Evolutionary conservation across 2,797 vertebrate genomes (phyloP), one percentile per base, ranked within the genome.

Genomic region (Catostomus latipinnis): DNA sequence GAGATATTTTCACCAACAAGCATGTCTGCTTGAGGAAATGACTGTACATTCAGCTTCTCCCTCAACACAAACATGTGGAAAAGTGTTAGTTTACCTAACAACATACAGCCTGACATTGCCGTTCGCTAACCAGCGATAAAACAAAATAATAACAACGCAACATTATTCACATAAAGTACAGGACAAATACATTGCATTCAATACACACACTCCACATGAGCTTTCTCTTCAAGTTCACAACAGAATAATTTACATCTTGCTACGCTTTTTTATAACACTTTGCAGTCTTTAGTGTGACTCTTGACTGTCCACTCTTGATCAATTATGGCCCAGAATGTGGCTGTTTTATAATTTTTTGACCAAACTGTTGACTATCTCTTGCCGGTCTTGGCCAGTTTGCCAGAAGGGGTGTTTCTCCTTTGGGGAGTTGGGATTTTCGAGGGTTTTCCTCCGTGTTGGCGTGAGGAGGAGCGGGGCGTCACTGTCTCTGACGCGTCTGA

Each of bases 391-490:
- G 95, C 94, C 84, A 93, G 86, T 95, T 97, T 98, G 92, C 96
- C 96, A 0, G 89, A 89, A 85, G 95, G 94, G 45, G 95, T 94
- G 50, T 92, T 92, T 90, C 94, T 96, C 85, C 94, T 95, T 89
- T 98, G 96, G 4, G 97, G 98, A 0, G 97, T 98, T 76, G 98
- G 98, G 88, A 99, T 99, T 94, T 97, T 99, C 78, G 98, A 97
- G 91, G 96, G 95, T 89, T 96, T 99, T 52, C 93, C 93, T 78
- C 94, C 91, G 8, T 92, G 93, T 13, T 95, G 94, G 79, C 96
- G 96, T 88, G 95, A 93, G 43, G 92, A 90, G 6, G 96, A 94
- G 85, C 97, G 95, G 4, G 96, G 94, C 0, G 92, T 93, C 13
- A 93, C 94, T 6, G 93, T 94, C 90, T 99, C 98, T 0, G 95